Conservation (phyloP, 2,797 vertebrate genomes). For the Enteromius trimaculatus region DNA sequence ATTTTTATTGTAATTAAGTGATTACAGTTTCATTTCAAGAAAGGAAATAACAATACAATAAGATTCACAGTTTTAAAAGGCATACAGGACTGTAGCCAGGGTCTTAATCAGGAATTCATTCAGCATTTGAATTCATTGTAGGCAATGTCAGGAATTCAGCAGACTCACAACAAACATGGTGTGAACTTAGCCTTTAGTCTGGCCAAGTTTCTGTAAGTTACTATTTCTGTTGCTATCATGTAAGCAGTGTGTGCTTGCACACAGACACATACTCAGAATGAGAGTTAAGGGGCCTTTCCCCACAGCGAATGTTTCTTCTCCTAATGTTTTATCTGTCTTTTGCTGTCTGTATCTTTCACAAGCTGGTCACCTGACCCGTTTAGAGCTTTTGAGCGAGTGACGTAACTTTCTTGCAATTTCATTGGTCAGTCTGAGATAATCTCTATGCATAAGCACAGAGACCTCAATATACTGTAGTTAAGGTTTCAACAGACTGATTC, state of each 20-base stretch:
- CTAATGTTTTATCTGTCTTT: constrained; percentile 1
- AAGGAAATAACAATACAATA: not conserved
- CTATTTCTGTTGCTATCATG: constrained; percentile 1
- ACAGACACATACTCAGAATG: constrained; percentile 15
- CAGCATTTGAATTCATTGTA: not conserved
- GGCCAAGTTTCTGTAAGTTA: not conserved
- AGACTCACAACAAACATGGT: not conserved
- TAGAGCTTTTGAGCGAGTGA: constrained; percentile 20
- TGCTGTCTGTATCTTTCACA: not conserved
- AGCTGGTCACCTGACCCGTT: constrained; percentile 35
- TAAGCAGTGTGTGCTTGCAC: not conserved
- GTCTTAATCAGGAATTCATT: not conserved
- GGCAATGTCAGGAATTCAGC: not conserved
- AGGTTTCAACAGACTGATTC: constrained; percentile 28
- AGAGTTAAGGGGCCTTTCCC: not conserved
- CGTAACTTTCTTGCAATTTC: constrained; percentile 16
- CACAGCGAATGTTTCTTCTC: not conserved
- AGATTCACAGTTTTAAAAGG: not conserved
- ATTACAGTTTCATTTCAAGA: not conserved
- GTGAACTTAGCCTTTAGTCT: constrained; percentile 14
- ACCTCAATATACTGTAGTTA: constrained; percentile 32
- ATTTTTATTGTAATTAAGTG: not conserved
- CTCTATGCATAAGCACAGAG: constrained; percentile 17
- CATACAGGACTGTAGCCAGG: no score
- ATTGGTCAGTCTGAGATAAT: constrained; percentile 46